Percentiles rank a stretch among this genome's conserved stretches.
Conservation (phyloP, 2,888 invertebrate genomes). For the Mesorhabditis belari region DNA sequence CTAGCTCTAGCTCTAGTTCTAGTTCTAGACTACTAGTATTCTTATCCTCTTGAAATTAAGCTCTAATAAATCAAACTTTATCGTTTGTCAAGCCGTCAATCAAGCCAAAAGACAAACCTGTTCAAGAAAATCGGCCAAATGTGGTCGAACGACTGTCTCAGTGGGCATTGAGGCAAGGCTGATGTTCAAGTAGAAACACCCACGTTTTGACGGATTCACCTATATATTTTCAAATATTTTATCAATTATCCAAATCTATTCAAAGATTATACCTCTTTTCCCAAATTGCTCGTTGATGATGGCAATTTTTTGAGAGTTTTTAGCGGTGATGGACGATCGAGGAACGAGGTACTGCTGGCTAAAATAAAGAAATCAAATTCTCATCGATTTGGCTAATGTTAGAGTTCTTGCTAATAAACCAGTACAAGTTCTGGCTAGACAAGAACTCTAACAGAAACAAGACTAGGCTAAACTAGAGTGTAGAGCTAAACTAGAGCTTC, state of each 20-base stretch:
- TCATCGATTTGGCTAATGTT: too few species aligned
- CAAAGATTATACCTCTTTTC: not conserved
- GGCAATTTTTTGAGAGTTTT: not conserved
- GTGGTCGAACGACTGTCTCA: constrained; percentile 93
- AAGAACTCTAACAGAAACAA: too few species aligned
- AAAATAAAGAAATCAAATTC: too few species aligned
- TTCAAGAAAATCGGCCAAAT: constrained; percentile 82
- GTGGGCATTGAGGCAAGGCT: constrained; percentile 92
- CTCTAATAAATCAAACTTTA: constrained; percentile 3
- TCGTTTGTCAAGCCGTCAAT: constrained; percentile 28
- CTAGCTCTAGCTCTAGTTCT: too few species aligned
- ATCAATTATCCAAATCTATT: not conserved
- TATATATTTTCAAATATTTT: not conserved
- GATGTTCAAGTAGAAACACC: constrained; percentile 87
- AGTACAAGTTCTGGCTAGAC: too few species aligned
- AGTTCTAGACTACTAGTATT: too few species aligned
- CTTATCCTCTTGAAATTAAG: not conserved
- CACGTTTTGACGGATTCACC: constrained; percentile 63
- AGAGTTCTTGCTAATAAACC: too few species aligned
- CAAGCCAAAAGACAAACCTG: constrained; percentile 67
- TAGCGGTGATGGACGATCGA: not conserved
- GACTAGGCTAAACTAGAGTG: too few species aligned
- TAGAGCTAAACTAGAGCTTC: too few species aligned
- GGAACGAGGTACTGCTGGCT: too few species aligned
- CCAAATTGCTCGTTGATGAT: not conserved